phyloP scores from a whole-genome alignment of 1,140 invertebrate genomes.

The Bombus difficillimus region DNA sequence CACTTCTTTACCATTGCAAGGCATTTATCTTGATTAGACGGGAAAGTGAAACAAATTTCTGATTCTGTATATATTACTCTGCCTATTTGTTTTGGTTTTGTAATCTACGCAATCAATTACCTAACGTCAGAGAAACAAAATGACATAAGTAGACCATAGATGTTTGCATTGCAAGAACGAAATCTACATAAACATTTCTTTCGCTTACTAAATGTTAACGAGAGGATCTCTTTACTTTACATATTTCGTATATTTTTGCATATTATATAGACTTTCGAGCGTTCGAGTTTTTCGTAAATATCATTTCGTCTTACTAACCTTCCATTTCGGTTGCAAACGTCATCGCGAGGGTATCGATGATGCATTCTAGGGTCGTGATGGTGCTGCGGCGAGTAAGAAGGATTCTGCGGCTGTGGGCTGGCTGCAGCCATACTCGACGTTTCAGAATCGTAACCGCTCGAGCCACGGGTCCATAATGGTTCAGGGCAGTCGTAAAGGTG shows the following conservation, averaged over 20 bases:
- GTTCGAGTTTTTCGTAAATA: no score
- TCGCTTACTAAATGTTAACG: no score
- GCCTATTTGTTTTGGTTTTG: background rate
- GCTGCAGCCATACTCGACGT: constrained; percentile 74
- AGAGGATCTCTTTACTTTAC: background rate
- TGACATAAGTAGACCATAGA: background rate
- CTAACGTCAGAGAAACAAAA: background rate
- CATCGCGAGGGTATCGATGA: constrained; percentile 64
- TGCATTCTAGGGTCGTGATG: constrained; percentile 62
- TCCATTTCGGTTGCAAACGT: constrained; percentile 71
- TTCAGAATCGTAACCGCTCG: constrained; percentile 80
- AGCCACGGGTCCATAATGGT: constrained; percentile 77
- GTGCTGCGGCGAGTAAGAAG: constrained; percentile 73
- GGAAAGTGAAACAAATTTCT: background rate
- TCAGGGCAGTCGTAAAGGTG: constrained; percentile 80
- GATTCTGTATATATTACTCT: background rate
- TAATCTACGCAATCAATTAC: background rate
- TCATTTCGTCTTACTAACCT: constrained; percentile 63
- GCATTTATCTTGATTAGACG: background rate
- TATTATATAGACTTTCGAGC: no score
- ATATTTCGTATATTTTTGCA: no score
- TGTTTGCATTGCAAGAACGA: background rate
- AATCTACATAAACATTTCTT: background rate
- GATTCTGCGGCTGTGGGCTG: constrained; percentile 72
- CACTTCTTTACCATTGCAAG: background rate